These are phyloP conservation scores for Neuroscelio doddi DNA, from an alignment of 2,888 invertebrate genomes.

Conservation along the genomic window DNA sequence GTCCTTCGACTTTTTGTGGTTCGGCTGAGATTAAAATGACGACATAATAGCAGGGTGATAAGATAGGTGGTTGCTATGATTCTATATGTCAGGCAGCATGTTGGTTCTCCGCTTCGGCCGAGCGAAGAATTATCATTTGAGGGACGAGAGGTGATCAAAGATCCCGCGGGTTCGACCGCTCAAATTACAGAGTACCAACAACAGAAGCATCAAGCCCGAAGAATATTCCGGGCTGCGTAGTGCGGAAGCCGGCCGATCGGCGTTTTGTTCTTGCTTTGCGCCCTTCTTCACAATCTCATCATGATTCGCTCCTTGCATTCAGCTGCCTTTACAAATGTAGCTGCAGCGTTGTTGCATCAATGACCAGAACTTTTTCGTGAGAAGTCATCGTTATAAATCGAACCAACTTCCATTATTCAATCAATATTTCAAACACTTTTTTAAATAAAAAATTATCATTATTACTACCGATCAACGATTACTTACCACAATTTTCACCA, in stretches of 20 bases:
- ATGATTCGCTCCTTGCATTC: not conserved
- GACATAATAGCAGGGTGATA: slow-evolving; percentile 10
- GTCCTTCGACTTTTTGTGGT: slow-evolving; percentile 57
- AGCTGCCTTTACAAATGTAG: not conserved
- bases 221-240: slow-evolving; percentile 41
- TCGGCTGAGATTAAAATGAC: slow-evolving; percentile 57
- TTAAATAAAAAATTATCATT: no score
- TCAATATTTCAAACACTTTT: no score
- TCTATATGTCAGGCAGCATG: not conserved
- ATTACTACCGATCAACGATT: no score
- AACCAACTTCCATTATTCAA: no score
- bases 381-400: no score
- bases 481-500: no score
- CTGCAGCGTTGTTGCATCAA: no score
- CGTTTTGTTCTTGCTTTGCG: slow-evolving; percentile 7
- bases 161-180: slow-evolving; percentile 63
- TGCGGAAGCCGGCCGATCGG: slow-evolving; percentile 32
- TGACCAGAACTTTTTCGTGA: no score
- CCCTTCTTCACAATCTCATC: slow-evolving; percentile 9
- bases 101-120: no score
- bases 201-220: slow-evolving; percentile 34
- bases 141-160: slow-evolving; percentile 37
- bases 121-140: slow-evolving; percentile 7
- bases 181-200: slow-evolving; percentile 64
- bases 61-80: slow-evolving; percentile 1